Evolutionary conservation across 2,888 invertebrate genomes (phyloP).

Genomic region (Empis livida): DNA sequence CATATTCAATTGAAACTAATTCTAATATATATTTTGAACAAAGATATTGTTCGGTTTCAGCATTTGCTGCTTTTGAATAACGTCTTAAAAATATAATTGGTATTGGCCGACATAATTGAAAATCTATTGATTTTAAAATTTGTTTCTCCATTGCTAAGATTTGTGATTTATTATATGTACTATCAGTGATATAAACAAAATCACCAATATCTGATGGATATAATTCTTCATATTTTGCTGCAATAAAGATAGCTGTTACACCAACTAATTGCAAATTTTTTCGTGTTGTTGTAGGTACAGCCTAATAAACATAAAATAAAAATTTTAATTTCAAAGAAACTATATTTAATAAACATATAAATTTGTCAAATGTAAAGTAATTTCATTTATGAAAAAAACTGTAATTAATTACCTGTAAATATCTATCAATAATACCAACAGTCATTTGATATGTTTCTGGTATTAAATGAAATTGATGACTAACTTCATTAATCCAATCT

Average conservation of each 20-base stretch:
- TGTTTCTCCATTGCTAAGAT: conserved; percentile 71
- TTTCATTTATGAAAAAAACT: neutral
- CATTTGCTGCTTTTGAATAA: conserved; percentile 48
- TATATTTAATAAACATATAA: neutral
- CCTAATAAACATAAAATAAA: conserved; percentile 36
- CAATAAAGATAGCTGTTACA: conserved; percentile 77
- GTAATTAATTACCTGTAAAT: conserved; percentile 45
- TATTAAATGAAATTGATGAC: conserved; percentile 67
- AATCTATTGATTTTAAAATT: conserved; percentile 63
- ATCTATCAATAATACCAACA: conserved; percentile 79
- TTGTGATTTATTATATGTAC: conserved; percentile 66
- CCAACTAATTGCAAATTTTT: conserved; percentile 77
- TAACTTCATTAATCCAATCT: conserved; percentile 92
- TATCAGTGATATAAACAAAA: conserved; percentile 84
- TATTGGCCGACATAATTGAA: conserved; percentile 72
- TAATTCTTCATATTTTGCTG: conserved; percentile 92
- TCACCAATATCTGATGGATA: conserved; percentile 76
- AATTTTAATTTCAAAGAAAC: neutral
- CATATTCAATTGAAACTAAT: conserved; percentile 66
- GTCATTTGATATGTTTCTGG: conserved; percentile 85
- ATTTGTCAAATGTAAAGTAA: neutral
- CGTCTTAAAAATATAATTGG: conserved; percentile 82
- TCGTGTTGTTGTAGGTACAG: conserved; percentile 46
- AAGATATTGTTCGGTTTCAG: conserved; percentile 53
- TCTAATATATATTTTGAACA: conserved; percentile 88